Conservation (phyloP, 2,113 vertebrate genomes). For the Meles meles region DNA sequence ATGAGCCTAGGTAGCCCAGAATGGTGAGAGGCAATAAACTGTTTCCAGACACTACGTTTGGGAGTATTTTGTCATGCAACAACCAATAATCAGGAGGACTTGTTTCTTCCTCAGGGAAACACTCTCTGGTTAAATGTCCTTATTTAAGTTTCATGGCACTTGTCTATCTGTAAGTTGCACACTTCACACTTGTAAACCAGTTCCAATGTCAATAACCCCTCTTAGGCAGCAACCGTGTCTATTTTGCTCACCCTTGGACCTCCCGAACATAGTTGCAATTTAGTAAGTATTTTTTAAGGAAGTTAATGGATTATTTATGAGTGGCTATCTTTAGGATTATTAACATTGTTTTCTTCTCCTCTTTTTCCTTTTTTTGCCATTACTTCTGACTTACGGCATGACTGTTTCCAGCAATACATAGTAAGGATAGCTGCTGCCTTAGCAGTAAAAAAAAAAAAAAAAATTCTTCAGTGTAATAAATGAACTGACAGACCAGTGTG, state of each 20-base stretch:
- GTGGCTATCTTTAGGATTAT: background rate
- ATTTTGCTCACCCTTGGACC: background rate
- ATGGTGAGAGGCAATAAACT: background rate
- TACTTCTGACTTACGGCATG: background rate
- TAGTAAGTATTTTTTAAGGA: background rate
- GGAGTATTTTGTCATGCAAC: background rate
- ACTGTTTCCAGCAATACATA: background rate
- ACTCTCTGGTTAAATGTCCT: background rate
- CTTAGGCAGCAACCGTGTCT: background rate
- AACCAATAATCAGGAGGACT: background rate
- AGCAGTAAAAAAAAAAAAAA: background rate
- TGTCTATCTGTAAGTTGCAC: background rate
- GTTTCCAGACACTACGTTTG: background rate
- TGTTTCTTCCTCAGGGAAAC: background rate
- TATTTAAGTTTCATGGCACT: background rate
- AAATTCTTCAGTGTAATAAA: background rate
- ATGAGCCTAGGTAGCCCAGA: background rate
- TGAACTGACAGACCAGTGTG: background rate
- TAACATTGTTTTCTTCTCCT: background rate
- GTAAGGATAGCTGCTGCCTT: background rate
- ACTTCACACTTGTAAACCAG: background rate
- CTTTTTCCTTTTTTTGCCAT: background rate
- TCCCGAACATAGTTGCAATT: background rate
- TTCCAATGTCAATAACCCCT: background rate
- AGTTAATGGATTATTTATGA: background rate